phyloP scores from a whole-genome alignment of 2,797 vertebrate species.

The Thalassophryne amazonica region DNA sequence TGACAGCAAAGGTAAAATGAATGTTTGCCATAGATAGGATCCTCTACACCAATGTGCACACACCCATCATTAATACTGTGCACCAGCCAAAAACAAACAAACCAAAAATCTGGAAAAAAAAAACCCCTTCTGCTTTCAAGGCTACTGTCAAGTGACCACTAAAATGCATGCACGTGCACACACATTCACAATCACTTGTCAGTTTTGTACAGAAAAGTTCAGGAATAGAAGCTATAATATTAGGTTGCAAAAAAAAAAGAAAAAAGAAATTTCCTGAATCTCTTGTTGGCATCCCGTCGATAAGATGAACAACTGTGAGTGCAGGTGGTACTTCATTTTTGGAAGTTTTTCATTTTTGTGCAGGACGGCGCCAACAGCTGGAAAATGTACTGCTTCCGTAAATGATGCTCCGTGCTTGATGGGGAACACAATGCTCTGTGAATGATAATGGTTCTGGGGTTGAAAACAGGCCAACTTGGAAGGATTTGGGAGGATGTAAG shows the following conservation, averaged over 20 bases:
- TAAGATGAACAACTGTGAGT: slow-evolving; percentile 22
- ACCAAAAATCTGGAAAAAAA: no score
- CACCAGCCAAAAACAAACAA: slow-evolving; percentile 51
- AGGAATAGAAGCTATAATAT: no score
- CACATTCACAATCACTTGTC: not conserved
- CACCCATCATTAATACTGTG: slow-evolving; percentile 65
- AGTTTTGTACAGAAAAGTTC: no score
- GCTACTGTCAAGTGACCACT: slow-evolving; percentile 60
- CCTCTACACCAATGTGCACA: slow-evolving; percentile 49
- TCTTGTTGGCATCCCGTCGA: slow-evolving; percentile 21
- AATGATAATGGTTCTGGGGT: slow-evolving; percentile 53
- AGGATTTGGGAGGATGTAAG: slow-evolving; percentile 45
- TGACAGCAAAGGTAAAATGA: slow-evolving; percentile 75
- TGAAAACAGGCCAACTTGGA: slow-evolving; percentile 50
- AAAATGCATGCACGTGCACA: not conserved
- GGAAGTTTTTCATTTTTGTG: slow-evolving; percentile 40
- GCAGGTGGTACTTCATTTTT: slow-evolving; percentile 42
- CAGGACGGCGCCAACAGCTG: slow-evolving; percentile 49
- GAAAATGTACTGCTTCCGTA: slow-evolving; percentile 59
- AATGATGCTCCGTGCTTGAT: slow-evolving; percentile 56
- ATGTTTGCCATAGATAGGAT: slow-evolving; percentile 57
- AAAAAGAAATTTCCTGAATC: slow-evolving; percentile 28
- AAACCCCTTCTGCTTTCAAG: slow-evolving; percentile 71
- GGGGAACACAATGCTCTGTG: slow-evolving; percentile 43
- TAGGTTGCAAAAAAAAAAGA: no score